A percentile compares a stretch with the other conserved stretches of the same genome.
Evolutionary conservation across 1,140 invertebrate genomes (phyloP).

Genomic region (Trichoplusia ni): DNA sequence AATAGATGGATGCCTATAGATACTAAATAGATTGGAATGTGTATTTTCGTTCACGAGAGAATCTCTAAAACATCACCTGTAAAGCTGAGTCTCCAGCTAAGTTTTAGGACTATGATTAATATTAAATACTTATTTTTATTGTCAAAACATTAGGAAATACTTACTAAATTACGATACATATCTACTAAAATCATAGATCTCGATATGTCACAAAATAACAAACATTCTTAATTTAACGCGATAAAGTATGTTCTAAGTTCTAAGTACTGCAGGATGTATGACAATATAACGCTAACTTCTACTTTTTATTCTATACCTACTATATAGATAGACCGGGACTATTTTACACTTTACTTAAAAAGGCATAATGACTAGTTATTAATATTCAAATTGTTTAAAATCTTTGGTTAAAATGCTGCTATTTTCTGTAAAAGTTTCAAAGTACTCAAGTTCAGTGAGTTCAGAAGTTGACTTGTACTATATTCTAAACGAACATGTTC

Average conservation of each 20-base stretch:
- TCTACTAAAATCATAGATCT: background rate
- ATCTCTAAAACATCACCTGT: background rate
- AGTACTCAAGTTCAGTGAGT: no score
- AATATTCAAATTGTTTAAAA: background rate
- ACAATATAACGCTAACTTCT: background rate
- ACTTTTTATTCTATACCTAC: background rate
- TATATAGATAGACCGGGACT: background rate
- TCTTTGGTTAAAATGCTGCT: slow-evolving; percentile 12
- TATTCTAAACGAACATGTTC: no score
- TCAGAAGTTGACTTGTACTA: no score
- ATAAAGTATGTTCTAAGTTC: background rate
- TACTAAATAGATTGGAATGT: no score
- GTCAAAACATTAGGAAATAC: slow-evolving; percentile 27
- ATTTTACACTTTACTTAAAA: slow-evolving; percentile 1
- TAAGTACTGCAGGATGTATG: background rate
- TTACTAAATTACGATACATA: background rate
- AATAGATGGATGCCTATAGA: no score
- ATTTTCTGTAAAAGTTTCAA: background rate
- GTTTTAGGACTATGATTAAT: background rate
- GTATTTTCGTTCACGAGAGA: no score
- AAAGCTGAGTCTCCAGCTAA: slow-evolving; percentile 12
- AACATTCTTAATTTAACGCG: slow-evolving; percentile 3
- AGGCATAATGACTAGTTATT: slow-evolving; percentile 13
- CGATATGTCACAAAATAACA: slow-evolving; percentile 21
- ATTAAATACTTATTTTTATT: slow-evolving; percentile 13